These are phyloP conservation scores for Archips crataeganus DNA, from an alignment of 2,888 invertebrate species.

Conservation along the genomic window DNA sequence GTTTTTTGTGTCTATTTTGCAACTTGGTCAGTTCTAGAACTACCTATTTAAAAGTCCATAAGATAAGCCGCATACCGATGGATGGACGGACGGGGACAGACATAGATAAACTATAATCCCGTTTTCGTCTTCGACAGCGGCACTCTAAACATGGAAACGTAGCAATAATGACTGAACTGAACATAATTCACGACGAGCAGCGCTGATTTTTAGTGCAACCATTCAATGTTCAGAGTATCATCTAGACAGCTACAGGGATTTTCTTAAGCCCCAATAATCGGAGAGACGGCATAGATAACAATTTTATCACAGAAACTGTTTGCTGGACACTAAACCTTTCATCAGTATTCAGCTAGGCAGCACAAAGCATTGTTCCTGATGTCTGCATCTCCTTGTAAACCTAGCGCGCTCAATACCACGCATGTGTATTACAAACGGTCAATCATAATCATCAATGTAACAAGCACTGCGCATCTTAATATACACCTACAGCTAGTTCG, in stretches of 20 bases:
- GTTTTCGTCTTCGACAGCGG: too few relatives aligned
- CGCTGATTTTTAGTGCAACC: neutral
- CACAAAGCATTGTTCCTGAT: slow-evolving; percentile 75
- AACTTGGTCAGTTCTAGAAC: too few relatives aligned
- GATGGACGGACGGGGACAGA: too few relatives aligned
- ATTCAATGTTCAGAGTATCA: neutral
- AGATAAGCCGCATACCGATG: too few relatives aligned
- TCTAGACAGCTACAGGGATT: neutral
- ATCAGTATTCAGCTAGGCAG: slow-evolving; percentile 66
- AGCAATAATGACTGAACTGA: neutral
- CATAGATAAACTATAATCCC: too few relatives aligned
- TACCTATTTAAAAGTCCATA: too few relatives aligned
- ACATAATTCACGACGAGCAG: neutral
- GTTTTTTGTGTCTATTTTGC: too few relatives aligned
- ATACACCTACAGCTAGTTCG: slow-evolving; percentile 43
- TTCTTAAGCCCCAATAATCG: neutral
- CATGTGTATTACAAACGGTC: slow-evolving; percentile 55
- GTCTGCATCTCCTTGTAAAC: slow-evolving; percentile 53
- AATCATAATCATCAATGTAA: slow-evolving; percentile 61
- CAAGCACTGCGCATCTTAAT: slow-evolving; percentile 43
- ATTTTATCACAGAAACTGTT: slow-evolving; percentile 69
- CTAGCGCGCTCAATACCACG: slow-evolving; percentile 60
- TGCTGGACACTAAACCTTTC: slow-evolving; percentile 65
- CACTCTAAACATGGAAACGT: too few relatives aligned
- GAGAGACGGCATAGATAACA: slow-evolving; percentile 44